phyloP scores from a whole-genome alignment of 2,113 vertebrate species.

The Pithys albifrons region DNA sequence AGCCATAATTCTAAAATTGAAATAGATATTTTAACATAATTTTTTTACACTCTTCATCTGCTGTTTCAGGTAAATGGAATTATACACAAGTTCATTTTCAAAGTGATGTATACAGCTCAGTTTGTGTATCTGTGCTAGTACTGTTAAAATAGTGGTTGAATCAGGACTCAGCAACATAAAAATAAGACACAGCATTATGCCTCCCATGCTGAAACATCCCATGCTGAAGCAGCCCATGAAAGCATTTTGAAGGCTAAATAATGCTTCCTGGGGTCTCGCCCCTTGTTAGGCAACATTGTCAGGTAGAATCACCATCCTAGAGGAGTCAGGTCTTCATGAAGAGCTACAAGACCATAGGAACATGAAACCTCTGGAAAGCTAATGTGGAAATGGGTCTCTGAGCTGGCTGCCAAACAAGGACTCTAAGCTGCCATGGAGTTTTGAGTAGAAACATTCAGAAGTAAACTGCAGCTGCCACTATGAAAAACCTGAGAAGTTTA shows the following conservation, averaged over 20 bases:
- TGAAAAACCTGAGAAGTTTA: not conserved
- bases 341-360: not conserved
- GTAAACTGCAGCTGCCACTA: not conserved
- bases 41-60: not conserved
- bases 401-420: not conserved
- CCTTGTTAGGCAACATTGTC: accelerated
- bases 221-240: not conserved
- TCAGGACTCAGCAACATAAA: not conserved
- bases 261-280: not conserved
- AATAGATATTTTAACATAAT: not conserved
- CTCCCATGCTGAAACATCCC: not conserved
- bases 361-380: not conserved
- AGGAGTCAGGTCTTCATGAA: not conserved
- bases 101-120: not conserved
- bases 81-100: not conserved
- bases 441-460: not conserved
- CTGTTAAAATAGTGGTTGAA: not conserved
- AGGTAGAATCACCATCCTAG: not conserved
- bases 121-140: not conserved
- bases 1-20: conserved; percentile 76
- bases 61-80: not conserved
- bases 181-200: not conserved
- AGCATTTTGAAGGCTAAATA: not conserved
- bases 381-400: not conserved
- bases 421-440: not conserved